phyloP scores from a whole-genome alignment of 2,888 invertebrate genomes.

The Ommatoiulus sabulosus region DNA sequence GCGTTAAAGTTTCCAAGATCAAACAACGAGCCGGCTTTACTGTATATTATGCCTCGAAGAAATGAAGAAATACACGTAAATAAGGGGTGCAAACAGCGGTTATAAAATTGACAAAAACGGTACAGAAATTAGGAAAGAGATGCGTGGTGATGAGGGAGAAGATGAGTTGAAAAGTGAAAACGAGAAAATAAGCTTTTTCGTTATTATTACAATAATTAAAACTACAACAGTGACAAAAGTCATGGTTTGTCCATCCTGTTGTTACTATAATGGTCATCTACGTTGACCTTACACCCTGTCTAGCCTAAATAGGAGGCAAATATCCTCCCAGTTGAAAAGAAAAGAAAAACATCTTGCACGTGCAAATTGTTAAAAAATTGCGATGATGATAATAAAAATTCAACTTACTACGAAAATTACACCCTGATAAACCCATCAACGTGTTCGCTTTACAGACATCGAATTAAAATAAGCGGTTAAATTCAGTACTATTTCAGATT shows the following conservation, averaged over 20 bases:
- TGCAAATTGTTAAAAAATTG: neutral
- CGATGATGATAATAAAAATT: neutral
- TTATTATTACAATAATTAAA: constrained; percentile 6
- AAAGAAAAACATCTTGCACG: neutral
- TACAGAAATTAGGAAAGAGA: neutral
- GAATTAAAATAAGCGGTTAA: neutral
- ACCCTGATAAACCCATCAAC: constrained; percentile 42
- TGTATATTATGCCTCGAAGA: neutral
- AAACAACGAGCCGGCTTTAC: neutral
- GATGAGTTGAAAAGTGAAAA: constrained; percentile 1
- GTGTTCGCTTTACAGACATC: neutral
- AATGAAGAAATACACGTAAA: neutral
- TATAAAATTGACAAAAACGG: neutral
- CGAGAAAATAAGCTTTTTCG: constrained; percentile 18
- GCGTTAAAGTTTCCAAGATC: neutral
- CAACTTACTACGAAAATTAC: constrained; percentile 37
- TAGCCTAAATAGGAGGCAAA: constrained; percentile 54
- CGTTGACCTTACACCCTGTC: constrained; percentile 52
- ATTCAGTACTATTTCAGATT: too few species aligned
- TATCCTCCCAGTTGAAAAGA: neutral
- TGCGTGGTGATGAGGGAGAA: constrained; percentile 26
- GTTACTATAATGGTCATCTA: constrained; percentile 49
- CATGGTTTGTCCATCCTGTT: constrained; percentile 45
- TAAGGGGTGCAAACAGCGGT: neutral
- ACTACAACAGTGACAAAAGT: constrained; percentile 51